Base-by-base conservation (phyloP, 2,888 invertebrate genomes). In the Rotaria magnacalcarata region DNA sequence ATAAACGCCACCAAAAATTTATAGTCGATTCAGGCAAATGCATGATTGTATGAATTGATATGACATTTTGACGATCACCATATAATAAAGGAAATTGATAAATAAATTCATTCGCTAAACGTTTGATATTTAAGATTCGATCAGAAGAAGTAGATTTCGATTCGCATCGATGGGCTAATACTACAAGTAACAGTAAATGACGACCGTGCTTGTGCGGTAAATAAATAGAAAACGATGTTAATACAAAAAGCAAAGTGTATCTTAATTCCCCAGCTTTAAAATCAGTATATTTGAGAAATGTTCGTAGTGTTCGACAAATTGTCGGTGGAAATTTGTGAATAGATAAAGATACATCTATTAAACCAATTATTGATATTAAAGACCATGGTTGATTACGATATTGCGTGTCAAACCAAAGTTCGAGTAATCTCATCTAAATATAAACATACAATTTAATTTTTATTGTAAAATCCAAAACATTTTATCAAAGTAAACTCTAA, bases 241-340 rank as follows among this genome's bases (percentile, higher is more conserved):
- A 80, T 11, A 43, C 80, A n/a, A 80, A 47, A 5, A 80, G 34
- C 11, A 80, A 14, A 7, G 11, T 5, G 11, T 8, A 43, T 75
- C 75, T 75, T 75, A 43, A 24, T 47, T 75, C 75, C 43, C 27
- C 47, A 6, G 75, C 47, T 43, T 75, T 80, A n/a, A 80, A 80
- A 10, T 80, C 7, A 24, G 16, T 1, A 24, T 47, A 80, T 24
- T 80, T 80, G 8, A 47, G 5, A 47, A 80, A 10, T 47, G 80
- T n/a, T 24, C 80, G 5, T 10, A 47, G 47, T 24, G 16, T 47
- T n/a, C 80, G 19, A 14, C 11, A 80, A 16, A 16, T 43, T 24
- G 80, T 80, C 0, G 80, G 47, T 2, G 80, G 80, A 80, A 47
- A 80, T 80, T 80, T 80, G 24, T 34, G 34, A 27, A 24, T 67